Base-by-base conservation (phyloP, 2,113 vertebrate genomes). In the Amphilophus citrinellus region DNA sequence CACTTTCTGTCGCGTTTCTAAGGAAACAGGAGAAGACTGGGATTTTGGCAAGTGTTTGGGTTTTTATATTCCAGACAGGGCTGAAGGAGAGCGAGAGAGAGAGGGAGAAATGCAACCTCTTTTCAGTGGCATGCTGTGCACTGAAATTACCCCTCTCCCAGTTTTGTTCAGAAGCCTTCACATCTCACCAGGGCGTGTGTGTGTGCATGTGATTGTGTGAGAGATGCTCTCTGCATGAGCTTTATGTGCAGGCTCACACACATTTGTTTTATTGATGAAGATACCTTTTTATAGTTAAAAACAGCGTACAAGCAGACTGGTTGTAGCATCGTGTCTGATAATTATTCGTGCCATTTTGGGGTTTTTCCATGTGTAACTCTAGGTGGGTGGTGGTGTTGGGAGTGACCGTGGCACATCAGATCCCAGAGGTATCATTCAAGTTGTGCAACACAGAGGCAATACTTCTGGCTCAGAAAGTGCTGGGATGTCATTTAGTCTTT, bases 51-150 rank as follows among this genome's bases (percentile, higher is more conserved):
- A 35, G 63, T 42, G 18, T 84, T 78, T 59, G 13, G 65, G 42
- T 35, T 90, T 93, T 87, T 87, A 77, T 84, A 84, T 91, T 94
- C 87, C 14, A 88, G 76, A 78, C 82, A 80, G 82, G 58, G 44
- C 39, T 84, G 84, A 85, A 85, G 80, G 79, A 75, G 79, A 87
- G 78, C 53, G 76, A 61, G 79, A 85, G 79, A 85, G 73, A 59
- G 79, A 60, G 80, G 68, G 82, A 77, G 76, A 87, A 89, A 66
- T 62, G 71, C 90, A 88, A 87, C 91, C 79, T 92, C 81, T 82
- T 60, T 77, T 85, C 85, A 27, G 85, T 50, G 1, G 37, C 88
- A 83, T 81, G 89, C 92, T 93, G 92, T 82, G 90, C 32, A 30
- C 82, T 84, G 76, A 92, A 92, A 92, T 90, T 88, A 86, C 84